These are phyloP conservation scores for Podilymbus podiceps DNA, from an alignment of 2,113 vertebrate genomes.

Conservation along the genomic window DNA sequence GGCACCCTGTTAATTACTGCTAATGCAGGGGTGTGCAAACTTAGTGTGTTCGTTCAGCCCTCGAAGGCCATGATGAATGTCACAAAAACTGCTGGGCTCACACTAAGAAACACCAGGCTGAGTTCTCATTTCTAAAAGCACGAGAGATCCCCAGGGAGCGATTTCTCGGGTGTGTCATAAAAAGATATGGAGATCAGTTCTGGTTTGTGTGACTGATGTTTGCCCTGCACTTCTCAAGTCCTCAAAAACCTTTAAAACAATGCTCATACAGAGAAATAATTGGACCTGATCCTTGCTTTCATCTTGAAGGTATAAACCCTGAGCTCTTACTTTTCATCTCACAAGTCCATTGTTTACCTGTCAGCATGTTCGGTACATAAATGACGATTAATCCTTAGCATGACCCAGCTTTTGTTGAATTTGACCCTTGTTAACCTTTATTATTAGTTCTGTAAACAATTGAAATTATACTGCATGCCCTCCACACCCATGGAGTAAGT, in stretches of 20 bases:
- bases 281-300: not conserved
- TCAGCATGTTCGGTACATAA: slow-evolving; percentile 1
- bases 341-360: slow-evolving; percentile 6
- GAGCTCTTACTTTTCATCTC: slow-evolving; percentile 5
- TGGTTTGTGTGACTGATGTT: not conserved
- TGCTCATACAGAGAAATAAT: not conserved
- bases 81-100: not conserved
- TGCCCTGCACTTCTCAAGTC: not conserved
- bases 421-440: slow-evolving; percentile 4
- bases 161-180: not conserved
- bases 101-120: not conserved
- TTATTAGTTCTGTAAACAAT: slow-evolving; percentile 13
- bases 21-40: not conserved
- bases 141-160: not conserved
- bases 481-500: not conserved
- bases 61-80: not conserved
- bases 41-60: not conserved
- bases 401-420: slow-evolving; percentile 1
- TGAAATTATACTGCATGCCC: not conserved
- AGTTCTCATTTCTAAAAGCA: not conserved
- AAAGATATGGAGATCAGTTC: not conserved
- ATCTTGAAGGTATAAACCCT: not conserved
- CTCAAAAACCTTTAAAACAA: slow-evolving; percentile 18
- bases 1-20: not conserved
- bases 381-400: not conserved